Percentiles rank a stretch among this genome's conserved stretches.
Evolutionary conservation across 2,888 invertebrate genomes (phyloP).

Genomic region (Drosophila mettleri): DNA sequence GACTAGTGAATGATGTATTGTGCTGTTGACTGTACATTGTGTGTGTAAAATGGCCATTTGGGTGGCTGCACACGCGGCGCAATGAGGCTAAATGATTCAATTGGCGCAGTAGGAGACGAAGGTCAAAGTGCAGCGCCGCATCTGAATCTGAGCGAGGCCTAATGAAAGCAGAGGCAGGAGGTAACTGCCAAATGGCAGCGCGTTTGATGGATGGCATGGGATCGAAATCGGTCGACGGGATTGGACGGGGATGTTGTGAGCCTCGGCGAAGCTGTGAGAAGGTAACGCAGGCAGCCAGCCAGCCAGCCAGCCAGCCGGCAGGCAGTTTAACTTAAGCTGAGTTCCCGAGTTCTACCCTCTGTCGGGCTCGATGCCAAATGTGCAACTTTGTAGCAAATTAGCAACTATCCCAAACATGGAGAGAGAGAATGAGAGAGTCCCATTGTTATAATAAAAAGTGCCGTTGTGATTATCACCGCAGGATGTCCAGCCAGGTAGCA

Average conservation of each 20-base stretch:
- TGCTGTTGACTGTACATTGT: conserved; percentile 22
- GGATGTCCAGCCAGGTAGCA: conserved; percentile 48
- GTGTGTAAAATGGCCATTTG: not conserved
- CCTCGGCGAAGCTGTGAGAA: conserved; percentile 12
- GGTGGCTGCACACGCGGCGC: conserved; percentile 33
- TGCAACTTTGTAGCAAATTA: conserved; percentile 80
- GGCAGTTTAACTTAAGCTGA: conserved; percentile 7
- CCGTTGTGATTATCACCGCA: conserved; percentile 66
- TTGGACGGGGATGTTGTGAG: conserved; percentile 21
- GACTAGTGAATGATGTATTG: not conserved
- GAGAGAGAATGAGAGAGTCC: not conserved
- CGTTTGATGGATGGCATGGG: conserved; percentile 51
- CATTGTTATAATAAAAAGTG: conserved; percentile 53
- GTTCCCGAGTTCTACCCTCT: conserved; percentile 58
- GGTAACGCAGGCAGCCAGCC: conserved; percentile 15
- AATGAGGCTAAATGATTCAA: conserved; percentile 59
- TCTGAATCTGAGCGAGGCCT: conserved; percentile 29
- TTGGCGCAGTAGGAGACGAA: conserved; percentile 68
- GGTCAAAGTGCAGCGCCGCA: conserved; percentile 56
- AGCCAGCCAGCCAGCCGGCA: not conserved
- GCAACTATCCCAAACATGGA: conserved; percentile 41
- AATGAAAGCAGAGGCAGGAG: conserved; percentile 31
- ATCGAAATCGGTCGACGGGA: conserved; percentile 18
- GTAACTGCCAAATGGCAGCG: conserved; percentile 64
- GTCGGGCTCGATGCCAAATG: conserved; percentile 61